Percentiles rank a stretch among this genome's conserved stretches.
Evolutionary conservation across 2,113 vertebrate genomes (phyloP).

Genomic region (Naja naja): DNA sequence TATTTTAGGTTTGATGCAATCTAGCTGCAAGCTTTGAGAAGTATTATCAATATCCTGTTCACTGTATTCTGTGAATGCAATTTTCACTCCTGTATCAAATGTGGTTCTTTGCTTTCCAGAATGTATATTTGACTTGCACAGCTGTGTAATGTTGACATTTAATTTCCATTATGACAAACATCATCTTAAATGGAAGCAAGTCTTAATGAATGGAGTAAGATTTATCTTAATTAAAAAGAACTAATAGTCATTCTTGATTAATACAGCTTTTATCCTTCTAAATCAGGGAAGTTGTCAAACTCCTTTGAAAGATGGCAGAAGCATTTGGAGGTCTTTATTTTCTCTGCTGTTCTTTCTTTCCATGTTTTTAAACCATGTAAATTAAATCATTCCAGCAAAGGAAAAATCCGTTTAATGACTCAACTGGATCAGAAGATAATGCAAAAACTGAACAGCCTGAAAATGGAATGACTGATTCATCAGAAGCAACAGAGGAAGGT

Average conservation of each 20-base stretch:
- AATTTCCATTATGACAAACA: neutral
- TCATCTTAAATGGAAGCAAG: neutral
- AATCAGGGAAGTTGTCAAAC: neutral
- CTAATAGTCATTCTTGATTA: neutral
- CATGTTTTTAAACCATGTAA: slow-evolving; percentile 13
- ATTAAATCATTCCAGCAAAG: slow-evolving; percentile 71
- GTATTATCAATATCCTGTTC: neutral
- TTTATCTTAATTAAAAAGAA: neutral
- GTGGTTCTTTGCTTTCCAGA: neutral
- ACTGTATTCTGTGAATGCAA: neutral
- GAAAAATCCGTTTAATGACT: slow-evolving; percentile 85
- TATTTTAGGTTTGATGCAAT: neutral
- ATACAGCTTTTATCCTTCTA: neutral
- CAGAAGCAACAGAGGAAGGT: slow-evolving; percentile 70
- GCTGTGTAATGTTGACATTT: neutral
- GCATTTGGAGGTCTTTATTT: neutral
- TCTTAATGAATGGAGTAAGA: neutral
- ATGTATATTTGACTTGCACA: neutral
- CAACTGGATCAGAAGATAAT: slow-evolving; percentile 57
- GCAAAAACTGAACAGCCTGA: slow-evolving; percentile 37
- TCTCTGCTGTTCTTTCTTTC: neutral
- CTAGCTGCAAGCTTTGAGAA: neutral
- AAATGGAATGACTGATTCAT: slow-evolving; percentile 48
- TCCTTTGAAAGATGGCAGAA: neutral
- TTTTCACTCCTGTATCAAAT: neutral